A percentile compares a stretch with the other conserved stretches of the same genome.
These are phyloP conservation scores for Propithecus deckenii DNA, from an alignment of 2,797 vertebrate species.

Conservation along the genomic window DNA sequence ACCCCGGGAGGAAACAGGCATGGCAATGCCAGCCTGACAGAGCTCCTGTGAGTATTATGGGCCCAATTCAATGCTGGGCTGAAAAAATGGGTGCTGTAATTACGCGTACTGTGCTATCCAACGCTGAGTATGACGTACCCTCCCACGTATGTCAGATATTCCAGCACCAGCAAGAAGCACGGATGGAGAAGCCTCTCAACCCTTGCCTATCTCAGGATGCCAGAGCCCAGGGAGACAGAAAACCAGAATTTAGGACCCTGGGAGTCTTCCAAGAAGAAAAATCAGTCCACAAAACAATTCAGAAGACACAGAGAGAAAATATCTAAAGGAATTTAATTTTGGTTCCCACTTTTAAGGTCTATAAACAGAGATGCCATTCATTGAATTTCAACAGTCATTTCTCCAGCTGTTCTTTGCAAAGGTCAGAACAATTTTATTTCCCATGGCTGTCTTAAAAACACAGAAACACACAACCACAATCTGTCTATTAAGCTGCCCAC, in stretches of 20 bases:
- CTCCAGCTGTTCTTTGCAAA: constrained; percentile 42
- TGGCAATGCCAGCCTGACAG: neutral
- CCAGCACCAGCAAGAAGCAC: neutral
- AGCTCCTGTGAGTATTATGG: neutral
- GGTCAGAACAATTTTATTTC: constrained; percentile 27
- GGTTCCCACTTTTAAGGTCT: neutral
- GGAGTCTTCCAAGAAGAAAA: neutral
- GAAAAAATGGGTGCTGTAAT: fast-evolving
- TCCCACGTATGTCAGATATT: fast-evolving
- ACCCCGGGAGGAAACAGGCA: neutral
- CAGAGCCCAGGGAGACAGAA: neutral
- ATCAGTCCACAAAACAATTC: neutral
- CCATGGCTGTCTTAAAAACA: neutral
- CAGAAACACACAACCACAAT: neutral
- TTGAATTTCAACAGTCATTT: neutral
- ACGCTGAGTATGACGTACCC: fast-evolving
- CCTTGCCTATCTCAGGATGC: neutral
- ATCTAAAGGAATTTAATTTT: constrained; percentile 8
- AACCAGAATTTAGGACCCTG: neutral
- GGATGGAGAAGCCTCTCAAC: neutral
- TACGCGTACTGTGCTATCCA: neutral
- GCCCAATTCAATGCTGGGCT: neutral
- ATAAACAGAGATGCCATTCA: constrained; percentile 11
- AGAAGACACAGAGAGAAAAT: neutral
- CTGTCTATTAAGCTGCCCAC: neutral